Base-by-base conservation (phyloP, 2,113 vertebrate species). In the Brachypteracias leptosomus region DNA sequence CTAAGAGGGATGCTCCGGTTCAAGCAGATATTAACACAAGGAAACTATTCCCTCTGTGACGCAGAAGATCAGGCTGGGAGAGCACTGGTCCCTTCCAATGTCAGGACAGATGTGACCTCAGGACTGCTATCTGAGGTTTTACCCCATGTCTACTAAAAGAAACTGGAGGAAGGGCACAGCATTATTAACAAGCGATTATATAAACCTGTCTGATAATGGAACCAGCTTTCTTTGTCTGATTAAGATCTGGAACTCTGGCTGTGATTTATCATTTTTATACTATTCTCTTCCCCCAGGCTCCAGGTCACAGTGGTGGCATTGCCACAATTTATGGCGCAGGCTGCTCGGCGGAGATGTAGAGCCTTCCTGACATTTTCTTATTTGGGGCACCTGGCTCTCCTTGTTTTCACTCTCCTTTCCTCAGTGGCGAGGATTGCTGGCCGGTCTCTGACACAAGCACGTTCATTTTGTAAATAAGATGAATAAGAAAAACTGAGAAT, bases 231-330 rank as follows among this genome's bases (percentile, higher is more conserved):
- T 97, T 97, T 98, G 96, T 98, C 97, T 98, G 97, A 98, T 97
- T 97, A 97, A 96, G 97, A 97, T 96, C 96, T 85, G 96, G 95
- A 91, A 85, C 83, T 80, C 93, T 87, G 92, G 82, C 94, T 97
- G 97, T 98, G 97, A 98, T 98, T 97, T 98, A 98, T 98, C 97
- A 97, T 97, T 98, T 98, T 98, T 98, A 98, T 97, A 97, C 95
- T 95, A 95, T 90, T 95, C 97, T 97, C 97, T 98, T 98, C 97
- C 98, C 98, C 76, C 96, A 92, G 98, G 98, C 98, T 97, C 49
- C 84, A 38, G 95, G 97, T 98, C 96, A 93, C 91, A 93, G 80
- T 89, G 79, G 97, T 97, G 97, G 97, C 96, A 93, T 83, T 97
- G 94, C 97, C 84, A 79, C 71, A 93, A 98, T 98, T 98, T 98